Conservation (phyloP, 2,113 vertebrate genomes). For the Chionis minor region DNA sequence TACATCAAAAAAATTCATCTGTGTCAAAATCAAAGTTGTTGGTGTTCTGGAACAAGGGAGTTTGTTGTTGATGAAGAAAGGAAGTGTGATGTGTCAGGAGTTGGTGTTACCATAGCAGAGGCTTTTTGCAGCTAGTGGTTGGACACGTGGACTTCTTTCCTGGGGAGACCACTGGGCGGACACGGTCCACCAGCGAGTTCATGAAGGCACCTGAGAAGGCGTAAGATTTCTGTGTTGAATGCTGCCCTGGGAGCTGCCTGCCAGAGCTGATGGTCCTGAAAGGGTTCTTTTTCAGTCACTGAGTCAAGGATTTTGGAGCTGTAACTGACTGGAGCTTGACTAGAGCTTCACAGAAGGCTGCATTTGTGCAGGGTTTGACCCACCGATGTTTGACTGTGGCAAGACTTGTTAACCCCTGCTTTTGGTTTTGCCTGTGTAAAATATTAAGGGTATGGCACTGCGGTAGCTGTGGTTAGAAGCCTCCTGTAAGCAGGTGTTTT, state of each 20-base stretch:
- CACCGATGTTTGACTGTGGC: not conserved
- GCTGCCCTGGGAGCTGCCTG: not conserved
- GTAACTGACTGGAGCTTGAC: not conserved
- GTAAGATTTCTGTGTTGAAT: not conserved
- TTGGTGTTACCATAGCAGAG: not conserved
- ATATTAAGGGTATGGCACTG: not conserved
- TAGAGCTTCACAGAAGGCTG: not conserved
- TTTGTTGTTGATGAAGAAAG: not conserved
- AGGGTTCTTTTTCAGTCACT: not conserved
- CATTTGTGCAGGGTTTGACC: not conserved
- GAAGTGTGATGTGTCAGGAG: not conserved
- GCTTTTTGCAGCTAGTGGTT: not conserved
- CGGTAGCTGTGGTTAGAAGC: not conserved
- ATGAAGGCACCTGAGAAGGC: not conserved
- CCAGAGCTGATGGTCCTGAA: not conserved
- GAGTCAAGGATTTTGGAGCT: not conserved
- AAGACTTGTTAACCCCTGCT: not conserved
- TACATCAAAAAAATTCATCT: not conserved
- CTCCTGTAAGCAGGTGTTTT: not conserved
- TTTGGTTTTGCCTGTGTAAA: not conserved
- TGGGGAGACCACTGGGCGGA: not conserved
- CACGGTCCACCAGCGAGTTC: not conserved
- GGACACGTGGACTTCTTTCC: not conserved
- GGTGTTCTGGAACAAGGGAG: not conserved
- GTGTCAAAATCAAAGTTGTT: not conserved